Evolutionary conservation across 2,113 vertebrate species (phyloP).

Genomic region (Salvator merianae): DNA sequence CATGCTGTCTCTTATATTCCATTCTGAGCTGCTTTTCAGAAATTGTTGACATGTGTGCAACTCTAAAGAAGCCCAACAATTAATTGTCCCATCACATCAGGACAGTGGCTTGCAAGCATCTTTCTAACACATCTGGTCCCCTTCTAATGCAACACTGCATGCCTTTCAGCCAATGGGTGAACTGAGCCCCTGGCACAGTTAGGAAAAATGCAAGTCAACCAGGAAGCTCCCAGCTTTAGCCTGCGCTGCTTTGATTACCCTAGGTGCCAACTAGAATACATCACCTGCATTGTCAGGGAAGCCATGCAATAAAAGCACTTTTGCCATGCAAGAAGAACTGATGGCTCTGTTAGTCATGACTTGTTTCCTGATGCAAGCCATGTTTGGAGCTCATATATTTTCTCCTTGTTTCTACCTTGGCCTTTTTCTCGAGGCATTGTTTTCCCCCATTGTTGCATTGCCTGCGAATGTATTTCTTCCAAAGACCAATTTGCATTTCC

Average conservation of each 20-base stretch:
- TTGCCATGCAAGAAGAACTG: not conserved
- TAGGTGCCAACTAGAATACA: constrained; percentile 23
- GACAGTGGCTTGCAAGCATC: not conserved
- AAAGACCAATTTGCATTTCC: constrained; percentile 25
- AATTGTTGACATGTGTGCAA: not conserved
- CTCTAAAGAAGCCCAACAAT: not conserved
- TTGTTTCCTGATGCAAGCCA: constrained; percentile 16
- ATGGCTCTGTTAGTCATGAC: constrained; percentile 2
- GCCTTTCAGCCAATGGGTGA: constrained; percentile 19
- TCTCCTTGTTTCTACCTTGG: constrained; percentile 18
- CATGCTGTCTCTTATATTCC: not conserved
- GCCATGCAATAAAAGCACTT: not conserved
- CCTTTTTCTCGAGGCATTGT: constrained; percentile 21
- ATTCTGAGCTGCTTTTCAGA: not conserved
- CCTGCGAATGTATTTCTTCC: constrained; percentile 25
- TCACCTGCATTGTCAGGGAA: not conserved
- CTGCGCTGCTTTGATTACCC: constrained; percentile 2
- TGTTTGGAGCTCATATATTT: constrained; percentile 11
- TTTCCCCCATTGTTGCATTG: constrained; percentile 5
- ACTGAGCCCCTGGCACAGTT: not conserved
- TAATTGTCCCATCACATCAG: constrained; percentile 10
- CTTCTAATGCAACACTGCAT: not conserved
- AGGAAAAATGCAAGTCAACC: not conserved
- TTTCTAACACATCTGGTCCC: not conserved
- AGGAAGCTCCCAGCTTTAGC: not conserved